These are phyloP conservation scores for Homalodisca vitripennis DNA, from an alignment of 1,140 invertebrate species.

Conservation along the genomic window DNA sequence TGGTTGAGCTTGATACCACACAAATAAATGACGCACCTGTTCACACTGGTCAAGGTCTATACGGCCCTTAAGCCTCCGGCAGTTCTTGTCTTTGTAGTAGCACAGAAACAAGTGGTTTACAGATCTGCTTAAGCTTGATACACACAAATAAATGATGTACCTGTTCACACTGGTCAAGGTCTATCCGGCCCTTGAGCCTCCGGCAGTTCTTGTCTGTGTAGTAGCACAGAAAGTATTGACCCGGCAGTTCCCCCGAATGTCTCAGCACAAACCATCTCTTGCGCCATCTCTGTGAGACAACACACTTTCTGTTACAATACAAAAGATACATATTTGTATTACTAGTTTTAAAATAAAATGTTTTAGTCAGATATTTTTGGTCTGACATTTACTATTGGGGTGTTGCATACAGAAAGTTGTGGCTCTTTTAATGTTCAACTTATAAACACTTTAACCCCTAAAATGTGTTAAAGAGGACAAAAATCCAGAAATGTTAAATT, in stretches of 20 bases:
- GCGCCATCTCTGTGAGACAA: conserved; percentile 80
- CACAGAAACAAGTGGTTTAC: conserved; percentile 93
- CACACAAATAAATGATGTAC: too few species aligned
- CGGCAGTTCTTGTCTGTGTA: conserved; percentile 83
- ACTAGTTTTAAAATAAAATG: too few species aligned
- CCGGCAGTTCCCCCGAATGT: conserved; percentile 85
- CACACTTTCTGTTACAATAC: not conserved
- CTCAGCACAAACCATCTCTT: conserved; percentile 89
- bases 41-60: conserved; percentile 95
- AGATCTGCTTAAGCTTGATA: too few species aligned
- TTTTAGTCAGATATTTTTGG: too few species aligned
- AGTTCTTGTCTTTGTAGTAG: conserved; percentile 87
- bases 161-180: conserved; percentile 94
- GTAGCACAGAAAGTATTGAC: conserved; percentile 92
- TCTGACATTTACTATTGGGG: too few species aligned
- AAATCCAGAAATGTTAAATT: too few species aligned
- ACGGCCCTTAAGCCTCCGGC: conserved; percentile 82
- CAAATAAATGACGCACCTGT: conserved; percentile 81
- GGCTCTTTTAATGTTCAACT: too few species aligned
- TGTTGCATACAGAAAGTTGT: too few species aligned
- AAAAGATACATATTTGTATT: conserved; percentile 6
- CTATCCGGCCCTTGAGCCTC: conserved; percentile 87
- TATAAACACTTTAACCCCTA: too few species aligned
- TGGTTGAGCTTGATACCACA: too few species aligned
- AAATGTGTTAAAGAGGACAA: too few species aligned